Evolutionary conservation across 2,888 invertebrate species (phyloP).

Genomic region (Athalia cordata): DNA sequence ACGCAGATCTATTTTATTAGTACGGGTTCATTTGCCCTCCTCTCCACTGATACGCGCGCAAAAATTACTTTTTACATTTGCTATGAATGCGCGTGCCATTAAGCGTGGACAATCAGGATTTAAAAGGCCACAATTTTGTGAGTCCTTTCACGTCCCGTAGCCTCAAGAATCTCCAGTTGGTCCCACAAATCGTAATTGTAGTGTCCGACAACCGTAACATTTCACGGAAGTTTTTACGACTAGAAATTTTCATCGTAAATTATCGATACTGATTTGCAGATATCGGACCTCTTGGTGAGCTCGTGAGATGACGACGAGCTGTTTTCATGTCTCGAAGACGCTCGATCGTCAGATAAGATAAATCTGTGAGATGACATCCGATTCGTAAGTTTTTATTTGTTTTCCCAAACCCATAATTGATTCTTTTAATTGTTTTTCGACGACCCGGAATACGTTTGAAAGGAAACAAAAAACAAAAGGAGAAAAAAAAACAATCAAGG

Average conservation of each 20-base stretch:
- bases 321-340: not conserved
- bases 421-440: no score
- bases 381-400: not conserved
- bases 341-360: slow-evolving; percentile 11
- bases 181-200: slow-evolving; percentile 6
- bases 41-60: slow-evolving; percentile 11
- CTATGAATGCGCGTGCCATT: no score
- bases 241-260: slow-evolving; percentile 33
- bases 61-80: slow-evolving; percentile 49
- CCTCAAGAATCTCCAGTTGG: slow-evolving; percentile 5
- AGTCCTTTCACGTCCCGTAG: not conserved
- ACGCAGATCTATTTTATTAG: slow-evolving; percentile 50
- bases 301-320: slow-evolving; percentile 23
- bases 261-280: slow-evolving; percentile 11
- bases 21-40: slow-evolving; percentile 50
- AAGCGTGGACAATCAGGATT: slow-evolving; percentile 63
- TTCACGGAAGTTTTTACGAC: slow-evolving; percentile 30
- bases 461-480: no score
- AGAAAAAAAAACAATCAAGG: no score
- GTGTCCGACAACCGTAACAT: slow-evolving; percentile 23
- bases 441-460: no score
- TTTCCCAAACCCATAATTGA: no score
- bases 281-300: slow-evolving; percentile 10
- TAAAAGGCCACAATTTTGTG: slow-evolving; percentile 53
- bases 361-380: slow-evolving; percentile 2